Conservation (phyloP, 2,797 vertebrate genomes). For the Pyrocephalus nanus region DNA sequence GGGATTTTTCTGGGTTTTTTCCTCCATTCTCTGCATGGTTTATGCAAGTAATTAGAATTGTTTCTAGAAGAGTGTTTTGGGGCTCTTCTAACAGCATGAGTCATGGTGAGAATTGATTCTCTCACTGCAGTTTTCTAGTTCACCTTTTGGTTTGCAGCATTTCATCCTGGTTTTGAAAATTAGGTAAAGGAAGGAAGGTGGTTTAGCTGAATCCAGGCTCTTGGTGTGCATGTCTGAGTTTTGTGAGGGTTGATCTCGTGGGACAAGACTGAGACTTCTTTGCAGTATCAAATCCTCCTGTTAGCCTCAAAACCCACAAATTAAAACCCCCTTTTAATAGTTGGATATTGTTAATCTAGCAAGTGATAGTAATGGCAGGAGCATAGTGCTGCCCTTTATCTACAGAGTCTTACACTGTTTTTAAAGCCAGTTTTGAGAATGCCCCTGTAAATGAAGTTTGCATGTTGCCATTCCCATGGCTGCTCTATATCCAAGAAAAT, state of each 20-base stretch:
- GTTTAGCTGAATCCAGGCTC: background rate
- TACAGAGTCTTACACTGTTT: background rate
- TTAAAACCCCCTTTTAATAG: background rate
- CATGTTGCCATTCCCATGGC: background rate
- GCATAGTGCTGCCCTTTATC: background rate
- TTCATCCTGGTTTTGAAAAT: background rate
- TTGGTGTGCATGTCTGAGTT: no score
- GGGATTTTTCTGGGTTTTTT: background rate
- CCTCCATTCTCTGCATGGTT: background rate
- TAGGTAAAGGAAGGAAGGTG: background rate
- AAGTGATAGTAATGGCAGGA: background rate
- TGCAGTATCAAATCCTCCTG: background rate
- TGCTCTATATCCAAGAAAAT: background rate
- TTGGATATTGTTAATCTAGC: rapidly evolving
- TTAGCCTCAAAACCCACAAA: background rate
- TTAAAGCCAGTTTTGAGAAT: background rate
- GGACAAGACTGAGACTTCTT: background rate
- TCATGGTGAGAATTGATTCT: background rate
- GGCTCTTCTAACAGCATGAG: background rate
- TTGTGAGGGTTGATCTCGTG: rapidly evolving
- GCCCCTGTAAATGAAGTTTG: background rate
- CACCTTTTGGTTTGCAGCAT: background rate
- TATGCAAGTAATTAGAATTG: background rate
- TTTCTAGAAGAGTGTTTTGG: background rate
- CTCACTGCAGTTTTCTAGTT: background rate